These are phyloP conservation scores for Strix aluco DNA, from an alignment of 2,113 vertebrate genomes.

Conservation along the genomic window DNA sequence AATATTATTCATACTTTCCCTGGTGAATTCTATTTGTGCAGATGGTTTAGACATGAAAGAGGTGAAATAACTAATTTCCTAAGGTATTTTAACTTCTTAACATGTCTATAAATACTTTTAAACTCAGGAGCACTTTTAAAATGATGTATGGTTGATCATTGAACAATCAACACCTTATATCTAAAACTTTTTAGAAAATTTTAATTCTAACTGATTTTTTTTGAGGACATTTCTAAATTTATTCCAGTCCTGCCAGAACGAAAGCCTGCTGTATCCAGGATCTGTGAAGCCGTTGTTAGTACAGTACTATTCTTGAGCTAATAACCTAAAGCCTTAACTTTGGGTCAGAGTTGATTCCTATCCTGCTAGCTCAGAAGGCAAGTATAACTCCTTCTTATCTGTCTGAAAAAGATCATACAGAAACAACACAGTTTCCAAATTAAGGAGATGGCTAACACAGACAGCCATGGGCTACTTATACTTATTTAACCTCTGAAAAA, in stretches of 20 bases:
- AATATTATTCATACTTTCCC: background rate
- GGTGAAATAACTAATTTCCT: background rate
- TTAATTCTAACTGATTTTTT: background rate
- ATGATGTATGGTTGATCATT: background rate
- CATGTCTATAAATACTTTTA: background rate
- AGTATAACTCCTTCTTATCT: background rate
- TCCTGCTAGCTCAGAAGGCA: background rate
- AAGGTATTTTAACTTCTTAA: background rate
- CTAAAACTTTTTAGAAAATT: background rate
- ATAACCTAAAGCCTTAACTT: background rate
- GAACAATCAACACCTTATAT: background rate
- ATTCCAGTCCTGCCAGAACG: background rate
- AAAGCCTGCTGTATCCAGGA: background rate
- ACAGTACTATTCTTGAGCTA: background rate
- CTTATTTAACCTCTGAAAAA: background rate
- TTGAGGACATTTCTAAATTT: background rate
- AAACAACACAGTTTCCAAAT: background rate
- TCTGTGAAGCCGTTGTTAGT: background rate
- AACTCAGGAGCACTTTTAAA: background rate
- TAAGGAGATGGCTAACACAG: background rate
- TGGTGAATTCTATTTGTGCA: background rate
- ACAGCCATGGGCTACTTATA: background rate
- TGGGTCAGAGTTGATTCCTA: background rate
- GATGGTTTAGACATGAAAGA: background rate
- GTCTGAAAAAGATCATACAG: background rate